Evolutionary conservation across 2,113 vertebrate genomes (phyloP), one percentile per base, ranked within the genome.

Genomic region (Gambusia holbrooki): DNA sequence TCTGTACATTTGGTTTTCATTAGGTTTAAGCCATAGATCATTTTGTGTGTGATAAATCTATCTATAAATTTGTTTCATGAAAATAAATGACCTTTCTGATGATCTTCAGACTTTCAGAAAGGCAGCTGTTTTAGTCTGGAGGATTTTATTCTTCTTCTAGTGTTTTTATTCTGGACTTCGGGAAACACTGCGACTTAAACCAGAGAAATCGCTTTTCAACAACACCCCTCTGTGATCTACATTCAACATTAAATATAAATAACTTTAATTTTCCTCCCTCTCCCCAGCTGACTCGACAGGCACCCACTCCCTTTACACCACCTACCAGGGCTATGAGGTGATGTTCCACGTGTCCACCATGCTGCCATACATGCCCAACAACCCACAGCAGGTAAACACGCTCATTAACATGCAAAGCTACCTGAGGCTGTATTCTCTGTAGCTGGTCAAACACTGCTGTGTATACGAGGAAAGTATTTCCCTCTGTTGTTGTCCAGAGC

Each of bases 271-370:
- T 61, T 68, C 66, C 8, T 6, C 5, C 4, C 27, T 63, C 45
- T 28, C 74, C 70, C 14, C 75, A 98, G 97, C 96, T 0, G 97
- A 97, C 79, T 99, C 97, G 7, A 98, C 97, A 0, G 97, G 97
- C 33, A 97, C 96, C 27, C 97, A 97, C 89, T 98, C 97, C 17
- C 94, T 99, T 35, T 98, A 99, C 91, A 98, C 97, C 1, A 94
- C 93, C 22, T 99, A 96, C 93, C 97, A 97, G 89, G 96, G 96
- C 89, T 98, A 98, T 0, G 97, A 98, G 92, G 94, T 99, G 93
- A 98, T 99, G 97, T 98, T 99, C 94, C 97, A 98, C 0, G 96
- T 98, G 22, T 97, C 97, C 81, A 99, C 97, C 54, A 96, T 99
- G 96, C 95, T 99, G 62, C 97, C 97, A 0, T 98, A 98, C 80